Percentiles rank a stretch among this genome's conserved stretches.
These are phyloP conservation scores for Sycophila sp. DNA, from an alignment of 1,140 invertebrate genomes.

Conservation along the genomic window DNA sequence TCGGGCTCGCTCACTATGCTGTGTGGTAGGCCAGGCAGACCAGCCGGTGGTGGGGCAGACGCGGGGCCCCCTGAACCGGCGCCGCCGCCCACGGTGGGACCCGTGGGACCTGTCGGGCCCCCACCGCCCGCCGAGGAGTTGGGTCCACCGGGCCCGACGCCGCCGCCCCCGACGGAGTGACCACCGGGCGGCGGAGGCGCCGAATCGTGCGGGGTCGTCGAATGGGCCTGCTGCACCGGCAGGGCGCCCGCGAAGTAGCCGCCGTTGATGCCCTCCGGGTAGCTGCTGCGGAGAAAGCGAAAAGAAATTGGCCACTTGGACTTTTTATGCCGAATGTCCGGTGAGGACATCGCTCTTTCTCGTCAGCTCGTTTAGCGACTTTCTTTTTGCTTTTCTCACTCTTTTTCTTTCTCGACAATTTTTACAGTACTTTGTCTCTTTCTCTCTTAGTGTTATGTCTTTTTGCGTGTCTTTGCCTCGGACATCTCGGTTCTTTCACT, in stretches of 20 bases:
- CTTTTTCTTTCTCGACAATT: not conserved
- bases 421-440: conserved; percentile 37
- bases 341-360: conserved; percentile 35
- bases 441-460: conserved; percentile 21
- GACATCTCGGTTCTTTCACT: conserved; percentile 33
- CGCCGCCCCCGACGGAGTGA: conserved; percentile 61
- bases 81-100: conserved; percentile 52
- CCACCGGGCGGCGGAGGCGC: conserved; percentile 70
- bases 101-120: conserved; percentile 48
- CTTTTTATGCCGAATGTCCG: conserved; percentile 23
- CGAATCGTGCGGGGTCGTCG: conserved; percentile 79
- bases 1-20: conserved; percentile 66
- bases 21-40: conserved; percentile 63
- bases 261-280: conserved; percentile 75
- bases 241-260: conserved; percentile 77
- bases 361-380: conserved; percentile 21
- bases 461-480: conserved; percentile 24
- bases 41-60: conserved; percentile 54
- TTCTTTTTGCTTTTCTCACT: conserved; percentile 38
- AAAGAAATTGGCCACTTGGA: conserved; percentile 60
- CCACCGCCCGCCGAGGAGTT: conserved; percentile 50
- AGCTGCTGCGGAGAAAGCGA: conserved; percentile 63
- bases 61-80: conserved; percentile 49
- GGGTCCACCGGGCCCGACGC: conserved; percentile 52
- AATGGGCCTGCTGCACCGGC: conserved; percentile 79